These are phyloP conservation scores for Leucoraja ocellata DNA, from an alignment of 2,797 vertebrate genomes.

Conservation along the genomic window DNA sequence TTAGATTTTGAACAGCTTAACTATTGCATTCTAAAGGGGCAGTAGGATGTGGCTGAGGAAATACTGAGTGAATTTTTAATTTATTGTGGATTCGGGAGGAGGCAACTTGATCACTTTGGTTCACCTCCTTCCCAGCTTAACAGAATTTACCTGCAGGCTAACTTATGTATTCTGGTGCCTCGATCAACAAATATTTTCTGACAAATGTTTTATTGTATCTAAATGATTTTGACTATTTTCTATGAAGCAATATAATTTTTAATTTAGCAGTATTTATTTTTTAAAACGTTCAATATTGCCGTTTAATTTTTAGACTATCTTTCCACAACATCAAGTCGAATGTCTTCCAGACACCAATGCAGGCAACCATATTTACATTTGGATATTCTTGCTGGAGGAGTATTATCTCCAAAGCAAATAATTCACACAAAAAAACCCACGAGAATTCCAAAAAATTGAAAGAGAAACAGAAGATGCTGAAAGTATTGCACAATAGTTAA, in stretches of 20 bases:
- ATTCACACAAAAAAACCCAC: neutral
- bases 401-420: neutral
- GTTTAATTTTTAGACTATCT: neutral
- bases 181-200: neutral
- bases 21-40: neutral
- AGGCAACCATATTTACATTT: too few species aligned
- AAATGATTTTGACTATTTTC: neutral
- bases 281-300: neutral
- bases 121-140: neutral
- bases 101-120: neutral
- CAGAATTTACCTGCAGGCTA: neutral
- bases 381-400: neutral
- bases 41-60: neutral
- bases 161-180: neutral
- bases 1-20: neutral
- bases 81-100: neutral
- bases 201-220: neutral
- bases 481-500: neutral
- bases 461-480: neutral
- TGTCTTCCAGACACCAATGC: neutral
- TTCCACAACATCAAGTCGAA: neutral
- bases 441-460: neutral
- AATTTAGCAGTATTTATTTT: neutral
- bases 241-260: neutral
- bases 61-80: neutral